phyloP scores from a whole-genome alignment of 2,888 invertebrate genomes.

The Pterostichus madidus region DNA sequence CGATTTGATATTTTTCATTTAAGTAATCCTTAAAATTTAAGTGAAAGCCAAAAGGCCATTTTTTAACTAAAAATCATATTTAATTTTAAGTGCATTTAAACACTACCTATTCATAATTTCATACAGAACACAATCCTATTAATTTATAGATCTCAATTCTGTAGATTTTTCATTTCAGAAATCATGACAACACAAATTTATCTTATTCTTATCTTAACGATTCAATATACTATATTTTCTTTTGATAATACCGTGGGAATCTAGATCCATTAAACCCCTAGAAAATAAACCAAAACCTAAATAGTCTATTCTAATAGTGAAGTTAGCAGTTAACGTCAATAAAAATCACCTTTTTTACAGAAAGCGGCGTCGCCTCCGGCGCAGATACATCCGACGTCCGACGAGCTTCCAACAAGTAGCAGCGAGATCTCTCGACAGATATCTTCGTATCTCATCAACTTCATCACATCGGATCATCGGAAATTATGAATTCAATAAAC shows the following conservation, averaged over 20 bases:
- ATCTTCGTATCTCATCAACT: slow-evolving; percentile 9
- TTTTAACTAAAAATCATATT: no score
- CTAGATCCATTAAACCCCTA: slow-evolving; percentile 13
- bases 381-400: slow-evolving; percentile 19
- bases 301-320: slow-evolving; percentile 27
- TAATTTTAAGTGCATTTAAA: no score
- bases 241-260: slow-evolving; percentile 28
- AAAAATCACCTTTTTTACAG: slow-evolving; percentile 32
- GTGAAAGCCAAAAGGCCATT: no score
- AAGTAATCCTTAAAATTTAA: no score
- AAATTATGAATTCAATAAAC: slow-evolving; percentile 42
- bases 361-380: slow-evolving; percentile 7
- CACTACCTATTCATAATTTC: no score
- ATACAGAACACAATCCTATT: no score
- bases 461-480: slow-evolving; percentile 33
- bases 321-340: slow-evolving; percentile 29
- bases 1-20: no score
- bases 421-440: background rate
- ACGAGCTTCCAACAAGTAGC: slow-evolving; percentile 28
- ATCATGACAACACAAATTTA: no score
- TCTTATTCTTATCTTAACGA: no score
- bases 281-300: slow-evolving; percentile 22
- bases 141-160: no score
- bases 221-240: no score
- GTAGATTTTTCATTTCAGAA: no score